A percentile compares a stretch with the other conserved stretches of the same genome.
Conservation (phyloP, 2,888 invertebrate species). For the Tryphoninae sp. region DNA sequence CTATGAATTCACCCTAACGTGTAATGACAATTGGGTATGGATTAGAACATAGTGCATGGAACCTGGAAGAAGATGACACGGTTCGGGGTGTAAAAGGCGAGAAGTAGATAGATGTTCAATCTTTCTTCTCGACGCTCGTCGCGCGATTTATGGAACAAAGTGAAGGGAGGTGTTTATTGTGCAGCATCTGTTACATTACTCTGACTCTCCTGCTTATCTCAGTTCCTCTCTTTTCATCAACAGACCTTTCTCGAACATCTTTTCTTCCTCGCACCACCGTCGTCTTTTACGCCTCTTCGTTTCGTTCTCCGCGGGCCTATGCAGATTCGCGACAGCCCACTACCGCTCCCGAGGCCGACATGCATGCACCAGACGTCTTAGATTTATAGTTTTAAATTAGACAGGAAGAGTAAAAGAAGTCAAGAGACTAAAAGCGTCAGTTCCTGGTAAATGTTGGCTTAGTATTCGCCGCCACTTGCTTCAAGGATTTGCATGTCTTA, state of each 20-base stretch:
- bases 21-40: neutral
- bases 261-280: slow-evolving; percentile 54
- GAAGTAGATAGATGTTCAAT: slow-evolving; percentile 78
- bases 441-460: slow-evolving; percentile 62
- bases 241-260: slow-evolving; percentile 44
- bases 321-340: slow-evolving; percentile 74
- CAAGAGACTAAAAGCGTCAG: slow-evolving; percentile 44
- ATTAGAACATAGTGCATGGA: neutral
- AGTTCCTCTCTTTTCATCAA: slow-evolving; percentile 65
- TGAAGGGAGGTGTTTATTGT: slow-evolving; percentile 82
- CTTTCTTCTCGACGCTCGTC: slow-evolving; percentile 80
- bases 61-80: slow-evolving; percentile 65
- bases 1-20: neutral
- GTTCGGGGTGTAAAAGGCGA: slow-evolving; percentile 73
- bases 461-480: slow-evolving; percentile 5
- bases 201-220: slow-evolving; percentile 66
- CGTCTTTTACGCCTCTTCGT: slow-evolving; percentile 55
- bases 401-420: slow-evolving; percentile 74
- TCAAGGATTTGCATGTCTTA: neutral
- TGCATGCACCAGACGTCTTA: slow-evolving; percentile 80
- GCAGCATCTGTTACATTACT: slow-evolving; percentile 80
- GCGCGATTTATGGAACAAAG: slow-evolving; percentile 81
- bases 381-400: slow-evolving; percentile 81
- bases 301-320: slow-evolving; percentile 62
- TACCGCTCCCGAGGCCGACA: slow-evolving; percentile 72